These are phyloP conservation scores for Drosophila teissieri DNA, from an alignment of 1,140 invertebrate genomes.

Conservation along the genomic window DNA sequence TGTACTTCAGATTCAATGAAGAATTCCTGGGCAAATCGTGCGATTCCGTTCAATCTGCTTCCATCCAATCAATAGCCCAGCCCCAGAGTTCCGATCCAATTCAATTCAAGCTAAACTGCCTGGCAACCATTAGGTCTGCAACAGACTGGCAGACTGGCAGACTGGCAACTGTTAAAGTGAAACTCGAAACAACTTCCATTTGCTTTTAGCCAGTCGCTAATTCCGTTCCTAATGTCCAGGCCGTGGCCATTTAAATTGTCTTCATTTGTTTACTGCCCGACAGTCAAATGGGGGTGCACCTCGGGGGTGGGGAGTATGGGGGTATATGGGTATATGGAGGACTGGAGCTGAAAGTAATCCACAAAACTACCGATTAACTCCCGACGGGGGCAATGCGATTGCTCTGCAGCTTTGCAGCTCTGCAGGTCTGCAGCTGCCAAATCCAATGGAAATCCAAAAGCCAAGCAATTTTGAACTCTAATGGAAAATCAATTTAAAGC, in stretches of 20 bases:
- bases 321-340: too few species aligned
- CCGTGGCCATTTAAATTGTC: conserved; percentile 79
- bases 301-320: too few species aligned
- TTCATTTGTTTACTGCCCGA: conserved; percentile 74
- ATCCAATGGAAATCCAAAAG: conserved; percentile 79
- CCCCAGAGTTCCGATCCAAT: conserved; percentile 3
- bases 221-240: conserved; percentile 60
- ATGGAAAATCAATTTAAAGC: conserved; percentile 82
- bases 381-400: conserved; percentile 48
- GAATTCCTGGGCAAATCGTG: neutral
- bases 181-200: conserved; percentile 53
- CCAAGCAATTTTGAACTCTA: conserved; percentile 78
- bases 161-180: conserved; percentile 36
- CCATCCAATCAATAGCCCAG: conserved; percentile 20
- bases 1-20: neutral
- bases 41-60: neutral
- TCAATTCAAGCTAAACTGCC: conserved; percentile 18
- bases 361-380: conserved; percentile 78
- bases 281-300: conserved; percentile 19
- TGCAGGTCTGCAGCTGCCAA: conserved; percentile 69
- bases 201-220: conserved; percentile 50
- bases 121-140: conserved; percentile 24
- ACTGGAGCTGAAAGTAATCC: conserved; percentile 40
- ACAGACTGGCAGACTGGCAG: conserved; percentile 39
- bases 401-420: conserved; percentile 59